Base-by-base conservation (phyloP, 2,888 invertebrate species). In the Drosophila rellima region DNA sequence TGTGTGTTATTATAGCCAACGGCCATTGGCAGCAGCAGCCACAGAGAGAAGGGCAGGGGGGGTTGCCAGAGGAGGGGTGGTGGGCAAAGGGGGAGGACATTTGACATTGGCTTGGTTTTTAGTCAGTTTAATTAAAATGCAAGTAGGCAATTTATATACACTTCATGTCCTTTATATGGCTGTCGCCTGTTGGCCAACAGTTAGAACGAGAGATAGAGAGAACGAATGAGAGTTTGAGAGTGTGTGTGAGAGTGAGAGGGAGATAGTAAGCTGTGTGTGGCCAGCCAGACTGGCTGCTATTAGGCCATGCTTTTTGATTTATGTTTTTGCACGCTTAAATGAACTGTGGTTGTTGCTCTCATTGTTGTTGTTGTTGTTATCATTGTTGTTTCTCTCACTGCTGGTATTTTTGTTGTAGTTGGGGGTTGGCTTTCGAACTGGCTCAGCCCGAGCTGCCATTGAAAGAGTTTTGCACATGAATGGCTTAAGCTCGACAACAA, bases 91-190 rank as follows among this genome's bases (percentile, higher is more conserved):
- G 11, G 15, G 33, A 61, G 63, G 59, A 33, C 74, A 76, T 76
- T 83, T 86, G 84, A 83, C 83, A 81, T 80, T 84, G 81, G 78
- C 71, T 76, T 79, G 84, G 67, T 81, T 84, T 82, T 82, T 84
- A 81, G 83, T 80, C 85, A 75, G 82, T 84, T 85, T 87, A 86
- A 86, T 86, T 86, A 87, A 86, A 86, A 86, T 82, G 82, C 84
- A 86, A 86, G 85, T 87, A 86, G 87, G 85, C 85, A 86, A 86
- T 86, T 85, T 85, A 87, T 87, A 87, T 87, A 87, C 85, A 84
- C 87, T 84, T 66, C 79, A 75, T 86, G 85, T 80, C 66, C 83
- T 78, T 70, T 73, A 56, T 69, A 67, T 69, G 51, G 51, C 61
- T 56, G 67, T 69, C 69, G 65, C 39, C 56, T 67, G 70, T 59